Conservation (phyloP, 2,797 vertebrate genomes). For the Parauchenoglanis punctatus region DNA sequence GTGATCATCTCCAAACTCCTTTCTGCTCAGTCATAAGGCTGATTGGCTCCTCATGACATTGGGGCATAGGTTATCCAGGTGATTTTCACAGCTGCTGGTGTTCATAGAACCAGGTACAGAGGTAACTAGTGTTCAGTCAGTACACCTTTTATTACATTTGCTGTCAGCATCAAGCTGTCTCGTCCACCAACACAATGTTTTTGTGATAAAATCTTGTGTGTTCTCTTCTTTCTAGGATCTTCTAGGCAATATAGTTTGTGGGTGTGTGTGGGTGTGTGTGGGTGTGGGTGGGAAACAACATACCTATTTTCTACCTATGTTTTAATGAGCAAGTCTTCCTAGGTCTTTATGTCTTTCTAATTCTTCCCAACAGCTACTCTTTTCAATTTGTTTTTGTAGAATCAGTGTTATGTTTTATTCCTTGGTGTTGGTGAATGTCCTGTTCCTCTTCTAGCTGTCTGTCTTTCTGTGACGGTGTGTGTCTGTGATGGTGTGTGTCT, state of each 20-base stretch:
- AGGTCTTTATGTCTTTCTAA: not conserved
- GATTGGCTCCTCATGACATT: not conserved
- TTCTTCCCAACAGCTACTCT: not conserved
- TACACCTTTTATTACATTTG: not conserved
- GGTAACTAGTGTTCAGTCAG: not conserved
- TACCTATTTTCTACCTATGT: not conserved
- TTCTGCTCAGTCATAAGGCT: not conserved
- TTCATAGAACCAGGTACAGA: not conserved
- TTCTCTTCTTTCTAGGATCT: not conserved
- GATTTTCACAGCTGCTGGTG: not conserved
- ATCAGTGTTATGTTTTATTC: slow-evolving; percentile 8
- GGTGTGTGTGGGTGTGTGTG: slow-evolving; percentile 12
- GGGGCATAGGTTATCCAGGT: not conserved
- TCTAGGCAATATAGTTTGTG: not conserved
- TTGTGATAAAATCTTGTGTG: not conserved
- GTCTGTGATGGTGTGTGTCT: too few species aligned
- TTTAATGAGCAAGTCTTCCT: not conserved
- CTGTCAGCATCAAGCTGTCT: not conserved
- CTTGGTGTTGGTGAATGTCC: slow-evolving; percentile 36
- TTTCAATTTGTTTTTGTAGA: slow-evolving; percentile 31
- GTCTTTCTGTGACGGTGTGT: not conserved
- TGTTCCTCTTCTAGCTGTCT: slow-evolving; percentile 34
- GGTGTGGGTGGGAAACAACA: not conserved
- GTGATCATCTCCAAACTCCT: not conserved
- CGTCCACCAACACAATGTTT: not conserved